These are phyloP conservation scores for Oreochromis mossambicus DNA, from an alignment of 2,797 vertebrate species.

Conservation along the genomic window DNA sequence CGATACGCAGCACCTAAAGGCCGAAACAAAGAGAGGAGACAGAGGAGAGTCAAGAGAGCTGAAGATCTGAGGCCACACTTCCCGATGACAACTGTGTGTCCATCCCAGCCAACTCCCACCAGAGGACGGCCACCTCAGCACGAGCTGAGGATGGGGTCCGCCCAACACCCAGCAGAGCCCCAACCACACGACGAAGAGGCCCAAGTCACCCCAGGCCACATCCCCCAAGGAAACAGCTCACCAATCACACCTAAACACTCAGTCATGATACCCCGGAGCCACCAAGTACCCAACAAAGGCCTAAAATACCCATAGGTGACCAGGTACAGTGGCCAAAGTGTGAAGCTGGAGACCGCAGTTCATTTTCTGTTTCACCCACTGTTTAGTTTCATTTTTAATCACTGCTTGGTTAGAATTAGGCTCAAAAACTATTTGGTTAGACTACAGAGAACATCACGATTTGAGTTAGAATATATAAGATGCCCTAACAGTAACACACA, in stretches of 20 bases:
- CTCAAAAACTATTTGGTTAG: neutral
- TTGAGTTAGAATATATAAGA: neutral
- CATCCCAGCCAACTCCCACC: neutral
- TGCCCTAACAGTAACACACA: neutral
- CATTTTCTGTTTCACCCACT: fast-evolving
- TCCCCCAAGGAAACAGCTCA: neutral
- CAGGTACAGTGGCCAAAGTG: neutral
- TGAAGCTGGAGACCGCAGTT: neutral
- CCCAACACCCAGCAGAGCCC: neutral
- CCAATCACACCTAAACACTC: neutral
- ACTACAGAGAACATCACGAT: neutral
- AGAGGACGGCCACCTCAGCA: fast-evolving
- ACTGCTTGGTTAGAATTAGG: neutral
- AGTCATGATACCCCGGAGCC: fast-evolving
- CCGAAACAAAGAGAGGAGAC: neutral
- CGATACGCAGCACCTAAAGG: fast-evolving
- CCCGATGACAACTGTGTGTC: neutral
- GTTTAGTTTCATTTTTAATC: neutral
- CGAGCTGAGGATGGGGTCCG: fast-evolving
- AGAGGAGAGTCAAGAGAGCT: fast-evolving
- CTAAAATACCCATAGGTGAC: neutral
- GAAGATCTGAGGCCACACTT: neutral
- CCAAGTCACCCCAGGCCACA: neutral
- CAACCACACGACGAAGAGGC: neutral
- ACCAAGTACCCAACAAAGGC: neutral